Evolutionary conservation across 2,797 vertebrate genomes (phyloP), one percentile per base, ranked within the genome.

Genomic region (Falco peregrinus): DNA sequence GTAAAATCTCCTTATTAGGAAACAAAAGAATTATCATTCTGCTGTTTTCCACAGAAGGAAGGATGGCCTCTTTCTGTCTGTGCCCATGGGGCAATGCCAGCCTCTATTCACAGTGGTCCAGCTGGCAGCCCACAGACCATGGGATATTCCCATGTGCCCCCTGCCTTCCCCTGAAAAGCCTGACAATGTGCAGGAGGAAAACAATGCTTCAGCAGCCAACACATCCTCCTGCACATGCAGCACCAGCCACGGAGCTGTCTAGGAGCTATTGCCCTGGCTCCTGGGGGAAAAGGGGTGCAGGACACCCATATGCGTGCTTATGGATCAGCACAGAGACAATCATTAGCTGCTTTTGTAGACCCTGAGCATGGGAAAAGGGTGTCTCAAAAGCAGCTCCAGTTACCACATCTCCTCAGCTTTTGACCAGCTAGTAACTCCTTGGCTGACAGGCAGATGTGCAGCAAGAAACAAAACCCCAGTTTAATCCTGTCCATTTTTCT

Each of bases 1-100:
- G 61, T 84, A 71, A 87, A 91, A 94, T 80, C 65, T 93, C 94
- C 96, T 96, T 96, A 92, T 96, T 96, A 95, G 92, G 95, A 76
- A 95, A 89, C 15, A 85, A 87, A 28, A 89, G 35, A 89, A 91
- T 93, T 92, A 86, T 68, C 33, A 0, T 65, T 95, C 74, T 95
- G 84, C 65, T 96, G 73, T 84, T 91, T 94, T 93, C 43, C 84
- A 75, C 82, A 89, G 84, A 87, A 83, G 41, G 70, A 64, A 80
- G n/a, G 67, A 84, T 37, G 73, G 41, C 76, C 73, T 91, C 67
- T 89, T 90, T 82, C 84, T 89, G 39, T 92, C 70, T 90, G 67
- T 48, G 69, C 86, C 87, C 57, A 2, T 79, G 53, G 63, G 64
- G 68, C 81, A 84, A 26, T 41, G 78, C 73, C 77, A 91, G 48